Conservation (phyloP, 2,113 vertebrate genomes). For the Salvelinus sp. region DNA sequence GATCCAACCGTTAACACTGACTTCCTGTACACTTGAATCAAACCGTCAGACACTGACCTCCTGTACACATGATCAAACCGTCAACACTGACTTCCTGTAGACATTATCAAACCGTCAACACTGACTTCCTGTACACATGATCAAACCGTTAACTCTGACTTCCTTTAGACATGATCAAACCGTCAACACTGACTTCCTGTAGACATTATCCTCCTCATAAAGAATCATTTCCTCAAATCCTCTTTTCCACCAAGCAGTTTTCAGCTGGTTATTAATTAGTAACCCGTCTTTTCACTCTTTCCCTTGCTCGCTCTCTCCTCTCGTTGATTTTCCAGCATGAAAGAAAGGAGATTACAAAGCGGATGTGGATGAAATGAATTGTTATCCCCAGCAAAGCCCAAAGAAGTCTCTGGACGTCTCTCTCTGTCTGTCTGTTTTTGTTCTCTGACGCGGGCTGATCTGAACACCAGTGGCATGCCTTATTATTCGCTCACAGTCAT, state of each 20-base stretch:
- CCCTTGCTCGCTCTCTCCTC: slow-evolving; percentile 6
- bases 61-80: background rate
- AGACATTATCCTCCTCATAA: slow-evolving; percentile 28
- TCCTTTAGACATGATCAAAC: no score
- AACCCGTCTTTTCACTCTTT: slow-evolving; percentile 22
- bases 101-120: no score
- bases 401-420: slow-evolving; percentile 49
- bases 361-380: slow-evolving; percentile 52
- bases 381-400: slow-evolving; percentile 52
- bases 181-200: background rate
- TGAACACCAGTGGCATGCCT: slow-evolving; percentile 46
- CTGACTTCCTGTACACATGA: no score
- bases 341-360: slow-evolving; percentile 48
- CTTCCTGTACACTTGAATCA: background rate
- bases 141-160: no score
- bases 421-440: slow-evolving; percentile 50
- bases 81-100: no score
- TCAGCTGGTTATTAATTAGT: slow-evolving; percentile 62
- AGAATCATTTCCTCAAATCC: slow-evolving; percentile 38
- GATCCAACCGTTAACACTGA: background rate
- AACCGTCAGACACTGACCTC: background rate
- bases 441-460: slow-evolving; percentile 57
- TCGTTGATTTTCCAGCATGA: slow-evolving; percentile 35
- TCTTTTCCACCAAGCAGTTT: slow-evolving; percentile 34
- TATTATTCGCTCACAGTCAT: slow-evolving; percentile 39